Percentiles rank a stretch among this genome's conserved stretches.
These are phyloP conservation scores for Peromyscus melanophrys DNA, from an alignment of 2,797 vertebrate genomes.

Conservation along the genomic window DNA sequence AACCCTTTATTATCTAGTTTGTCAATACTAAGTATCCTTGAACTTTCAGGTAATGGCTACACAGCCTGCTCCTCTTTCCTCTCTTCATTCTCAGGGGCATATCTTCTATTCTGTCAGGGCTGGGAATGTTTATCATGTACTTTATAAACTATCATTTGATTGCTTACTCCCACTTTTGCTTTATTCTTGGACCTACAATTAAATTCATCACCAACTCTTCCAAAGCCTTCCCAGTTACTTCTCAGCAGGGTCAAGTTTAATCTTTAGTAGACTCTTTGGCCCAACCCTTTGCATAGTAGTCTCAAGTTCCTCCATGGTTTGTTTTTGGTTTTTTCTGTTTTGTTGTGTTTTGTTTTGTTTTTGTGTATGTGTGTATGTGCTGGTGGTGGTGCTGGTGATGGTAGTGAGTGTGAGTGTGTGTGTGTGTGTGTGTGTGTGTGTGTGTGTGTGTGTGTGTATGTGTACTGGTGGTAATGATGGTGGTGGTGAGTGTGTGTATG, in stretches of 20 bases:
- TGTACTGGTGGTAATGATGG: not conserved
- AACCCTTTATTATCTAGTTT: not conserved
- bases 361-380: not conserved
- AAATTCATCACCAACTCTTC: not conserved
- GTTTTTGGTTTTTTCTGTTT: not conserved
- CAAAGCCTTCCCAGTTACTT: not conserved
- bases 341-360: not conserved
- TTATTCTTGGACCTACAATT: slow-evolving; percentile 12
- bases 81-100: not conserved
- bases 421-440: not conserved
- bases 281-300: not conserved
- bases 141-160: not conserved
- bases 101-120: not conserved
- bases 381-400: not conserved
- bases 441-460: not conserved
- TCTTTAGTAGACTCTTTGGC: not conserved
- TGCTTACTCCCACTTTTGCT: not conserved
- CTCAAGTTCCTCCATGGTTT: not conserved
- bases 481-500: not conserved
- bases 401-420: not conserved
- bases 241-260: not conserved
- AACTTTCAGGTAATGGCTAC: not conserved
- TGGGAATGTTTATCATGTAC: not conserved
- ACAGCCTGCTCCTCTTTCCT: not conserved
- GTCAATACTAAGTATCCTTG: not conserved